These are phyloP conservation scores for Rosalia funebris DNA, from an alignment of 2,888 invertebrate species.

Conservation along the genomic window DNA sequence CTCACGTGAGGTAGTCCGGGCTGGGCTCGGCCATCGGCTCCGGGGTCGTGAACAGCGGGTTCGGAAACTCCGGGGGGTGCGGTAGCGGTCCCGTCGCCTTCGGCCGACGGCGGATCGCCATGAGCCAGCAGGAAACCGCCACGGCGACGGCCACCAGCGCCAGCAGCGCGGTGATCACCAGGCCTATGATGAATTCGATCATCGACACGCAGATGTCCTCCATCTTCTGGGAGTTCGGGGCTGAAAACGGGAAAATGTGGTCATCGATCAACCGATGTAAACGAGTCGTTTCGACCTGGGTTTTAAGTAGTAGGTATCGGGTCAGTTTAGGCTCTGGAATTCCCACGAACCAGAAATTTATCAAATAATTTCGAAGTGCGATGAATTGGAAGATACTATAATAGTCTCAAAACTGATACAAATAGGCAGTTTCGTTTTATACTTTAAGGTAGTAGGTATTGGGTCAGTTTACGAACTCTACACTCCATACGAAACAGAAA, in stretches of 20 bases:
- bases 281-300: too few relatives aligned
- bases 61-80: slow-evolving; percentile 95
- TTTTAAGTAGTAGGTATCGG: too few relatives aligned
- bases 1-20: slow-evolving; percentile 79
- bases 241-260: slow-evolving; percentile 61
- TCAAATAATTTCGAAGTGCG: too few relatives aligned
- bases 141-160: slow-evolving; percentile 94
- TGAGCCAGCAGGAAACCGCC: slow-evolving; percentile 94
- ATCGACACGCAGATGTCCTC: slow-evolving; percentile 94
- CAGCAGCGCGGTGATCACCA: slow-evolving; percentile 90
- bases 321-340: too few relatives aligned
- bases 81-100: slow-evolving; percentile 90
- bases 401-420: too few relatives aligned
- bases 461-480: too few relatives aligned
- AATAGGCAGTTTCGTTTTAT: too few relatives aligned
- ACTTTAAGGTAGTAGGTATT: too few relatives aligned
- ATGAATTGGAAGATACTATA: too few relatives aligned
- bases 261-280: too few relatives aligned
- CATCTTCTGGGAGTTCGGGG: slow-evolving; percentile 68
- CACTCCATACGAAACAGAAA: too few relatives aligned
- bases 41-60: slow-evolving; percentile 87
- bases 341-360: too few relatives aligned
- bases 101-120: slow-evolving; percentile 90
- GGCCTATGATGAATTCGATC: slow-evolving; percentile 90
- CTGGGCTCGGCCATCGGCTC: slow-evolving; percentile 85